These are phyloP conservation scores for Planiliza haematocheilus DNA, from an alignment of 2,113 vertebrate genomes.

Conservation along the genomic window DNA sequence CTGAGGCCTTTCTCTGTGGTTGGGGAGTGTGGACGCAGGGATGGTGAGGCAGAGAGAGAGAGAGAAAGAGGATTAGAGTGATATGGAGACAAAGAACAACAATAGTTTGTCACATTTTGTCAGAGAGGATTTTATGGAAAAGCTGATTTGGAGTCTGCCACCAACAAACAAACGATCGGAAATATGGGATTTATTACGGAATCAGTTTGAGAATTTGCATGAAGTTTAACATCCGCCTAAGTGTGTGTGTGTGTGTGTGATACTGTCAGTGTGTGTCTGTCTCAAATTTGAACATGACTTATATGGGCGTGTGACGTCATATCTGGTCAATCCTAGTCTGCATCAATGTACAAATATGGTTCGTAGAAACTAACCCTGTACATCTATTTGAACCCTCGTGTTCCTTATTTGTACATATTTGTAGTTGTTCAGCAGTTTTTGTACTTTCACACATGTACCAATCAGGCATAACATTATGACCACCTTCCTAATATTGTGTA, in stretches of 20 bases:
- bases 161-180: slow-evolving; percentile 75
- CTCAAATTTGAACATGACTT: not conserved
- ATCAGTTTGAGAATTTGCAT: slow-evolving; percentile 70
- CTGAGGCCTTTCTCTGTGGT: slow-evolving; percentile 63
- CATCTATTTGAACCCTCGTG: no score
- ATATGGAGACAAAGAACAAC: slow-evolving; percentile 79
- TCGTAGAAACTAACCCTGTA: no score
- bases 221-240: slow-evolving; percentile 56
- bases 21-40: slow-evolving; percentile 66
- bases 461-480: no score
- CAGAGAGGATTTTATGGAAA: slow-evolving; percentile 78
- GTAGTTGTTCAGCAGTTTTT: no score
- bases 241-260: slow-evolving; percentile 44
- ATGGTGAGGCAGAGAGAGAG: slow-evolving; percentile 55
- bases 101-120: slow-evolving; percentile 82
- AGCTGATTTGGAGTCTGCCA: slow-evolving; percentile 82
- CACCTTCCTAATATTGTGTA: no score
- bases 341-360: no score
- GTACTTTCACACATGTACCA: no score
- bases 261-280: slow-evolving; percentile 23
- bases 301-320: no score
- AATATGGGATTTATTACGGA: slow-evolving; percentile 77
- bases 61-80: slow-evolving; percentile 80
- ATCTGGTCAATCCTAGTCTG: no score
- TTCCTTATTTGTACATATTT: no score